Evolutionary conservation across 2,113 vertebrate genomes (phyloP).

Genomic region (Dipodomys stephensi): DNA sequence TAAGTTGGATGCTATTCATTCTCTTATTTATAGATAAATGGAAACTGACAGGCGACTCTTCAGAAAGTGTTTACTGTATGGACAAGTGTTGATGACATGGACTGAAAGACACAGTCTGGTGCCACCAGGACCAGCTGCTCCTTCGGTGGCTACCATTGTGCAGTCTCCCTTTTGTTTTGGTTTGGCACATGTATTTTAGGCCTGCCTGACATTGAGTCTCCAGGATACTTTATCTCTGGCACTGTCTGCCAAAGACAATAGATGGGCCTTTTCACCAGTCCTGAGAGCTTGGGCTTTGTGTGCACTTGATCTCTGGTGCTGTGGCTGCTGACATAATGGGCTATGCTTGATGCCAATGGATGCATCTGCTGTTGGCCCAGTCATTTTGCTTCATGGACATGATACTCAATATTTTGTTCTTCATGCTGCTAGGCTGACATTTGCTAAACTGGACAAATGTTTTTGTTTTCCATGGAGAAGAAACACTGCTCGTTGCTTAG

Average conservation of each 20-base stretch:
- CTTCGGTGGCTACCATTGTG: conserved; percentile 82
- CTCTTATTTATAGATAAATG: conserved; percentile 82
- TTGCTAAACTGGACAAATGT: conserved; percentile 67
- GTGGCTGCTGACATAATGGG: conserved; percentile 80
- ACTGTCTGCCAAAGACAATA: conserved; percentile 82
- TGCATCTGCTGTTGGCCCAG: conserved; percentile 86
- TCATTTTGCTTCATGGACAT: conserved; percentile 81
- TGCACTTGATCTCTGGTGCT: conserved; percentile 81
- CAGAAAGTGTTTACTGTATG: conserved; percentile 64
- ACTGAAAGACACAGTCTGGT: conserved; percentile 87
- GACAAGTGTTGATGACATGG: conserved; percentile 82
- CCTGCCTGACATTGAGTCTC: conserved; percentile 79
- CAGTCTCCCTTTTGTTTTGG: conserved; percentile 70
- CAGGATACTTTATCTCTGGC: conserved; percentile 80
- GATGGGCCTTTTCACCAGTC: conserved; percentile 73
- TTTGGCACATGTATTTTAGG: conserved; percentile 79
- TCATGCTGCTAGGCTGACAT: conserved; percentile 76
- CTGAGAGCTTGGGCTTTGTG: conserved; percentile 79
- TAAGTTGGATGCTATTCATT: conserved; percentile 77
- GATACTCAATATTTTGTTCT: conserved; percentile 80
- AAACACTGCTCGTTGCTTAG: conserved; percentile 62
- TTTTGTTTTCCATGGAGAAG: conserved; percentile 67
- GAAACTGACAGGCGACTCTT: conserved; percentile 79
- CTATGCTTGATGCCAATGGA: conserved; percentile 78
- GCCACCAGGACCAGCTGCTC: conserved; percentile 85